A percentile compares a stretch with the other conserved stretches of the same genome.
These are phyloP conservation scores for Drosophila nebulosa DNA, from an alignment of 1,140 invertebrate species.

Conservation along the genomic window DNA sequence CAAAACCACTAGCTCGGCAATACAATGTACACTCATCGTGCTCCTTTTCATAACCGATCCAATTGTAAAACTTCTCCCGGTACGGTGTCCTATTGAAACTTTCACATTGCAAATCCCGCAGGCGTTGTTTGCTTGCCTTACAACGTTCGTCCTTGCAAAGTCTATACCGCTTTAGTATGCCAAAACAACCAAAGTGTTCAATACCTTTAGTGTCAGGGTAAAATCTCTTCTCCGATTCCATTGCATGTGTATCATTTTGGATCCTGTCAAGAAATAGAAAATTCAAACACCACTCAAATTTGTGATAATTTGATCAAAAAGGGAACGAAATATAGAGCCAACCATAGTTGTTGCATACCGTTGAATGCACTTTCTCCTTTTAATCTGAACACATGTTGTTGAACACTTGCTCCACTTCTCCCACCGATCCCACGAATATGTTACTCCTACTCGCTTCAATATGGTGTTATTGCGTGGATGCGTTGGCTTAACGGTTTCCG, in stretches of 20 bases:
- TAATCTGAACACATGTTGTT: slow-evolving; percentile 58
- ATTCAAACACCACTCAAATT: not conserved
- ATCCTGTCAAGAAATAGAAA: slow-evolving; percentile 2
- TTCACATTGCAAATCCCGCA: slow-evolving; percentile 75
- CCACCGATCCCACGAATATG: slow-evolving; percentile 60
- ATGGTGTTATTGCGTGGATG: slow-evolving; percentile 28
- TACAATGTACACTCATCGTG: slow-evolving; percentile 87
- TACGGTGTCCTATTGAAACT: slow-evolving; percentile 90
- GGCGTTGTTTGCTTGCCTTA: slow-evolving; percentile 32
- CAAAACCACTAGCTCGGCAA: slow-evolving; percentile 89
- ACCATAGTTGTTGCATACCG: slow-evolving; percentile 20
- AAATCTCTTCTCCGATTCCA: slow-evolving; percentile 30
- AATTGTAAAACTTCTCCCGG: slow-evolving; percentile 88
- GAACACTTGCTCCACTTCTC: slow-evolving; percentile 66
- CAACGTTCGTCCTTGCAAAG: slow-evolving; percentile 87
- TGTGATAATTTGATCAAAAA: not conserved
- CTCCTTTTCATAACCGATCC: slow-evolving; percentile 90
- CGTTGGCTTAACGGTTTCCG: slow-evolving; percentile 25
- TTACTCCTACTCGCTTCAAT: slow-evolving; percentile 44
- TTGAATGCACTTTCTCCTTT: slow-evolving; percentile 50
- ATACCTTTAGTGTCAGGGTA: slow-evolving; percentile 52
- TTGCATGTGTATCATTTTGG: slow-evolving; percentile 27
- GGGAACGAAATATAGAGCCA: no score
- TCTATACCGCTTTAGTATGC: slow-evolving; percentile 85
- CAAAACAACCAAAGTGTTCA: slow-evolving; percentile 82